Base-by-base conservation (phyloP, 2,113 vertebrate species). In the Thalassoma bifasciatum region DNA sequence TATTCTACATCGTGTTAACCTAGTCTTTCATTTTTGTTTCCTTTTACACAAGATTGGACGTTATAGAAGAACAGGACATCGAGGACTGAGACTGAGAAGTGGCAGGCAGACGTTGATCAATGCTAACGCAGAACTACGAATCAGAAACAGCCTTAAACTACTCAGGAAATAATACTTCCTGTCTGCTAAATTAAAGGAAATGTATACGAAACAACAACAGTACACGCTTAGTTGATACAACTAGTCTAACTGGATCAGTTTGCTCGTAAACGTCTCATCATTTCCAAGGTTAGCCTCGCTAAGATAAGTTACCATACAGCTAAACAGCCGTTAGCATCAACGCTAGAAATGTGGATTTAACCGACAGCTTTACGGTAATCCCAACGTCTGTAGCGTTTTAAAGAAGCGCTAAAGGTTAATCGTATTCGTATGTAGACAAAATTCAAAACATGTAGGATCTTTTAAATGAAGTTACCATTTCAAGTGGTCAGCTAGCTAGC, bases 401-500 rank as follows among this genome's bases (percentile, higher is more conserved):
- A 37, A 62, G 16, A 23, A 57, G 2, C 5, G 1, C 11, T 12
- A 0, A 52, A 16, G 1, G 3, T 40, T 13, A 16, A 69, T 3
- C 12, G 3, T 3, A 12, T 1, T 44, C 13, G 0, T 14, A 36
- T 30, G 7, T 1, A 4, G 8, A 0, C 2, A 11, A 5, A 0
- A 37, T 38, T 51, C 3, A 30, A 10, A 51, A 42, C 71, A 30
- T n/a, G 4, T 44, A 23, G 6, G 10, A 57, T 22, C 66, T 75
- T 40, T 75, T 47, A 5, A 51, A 61, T 14, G 34, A 67, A 84
- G 69, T 92, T 89, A 93, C 92, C 91, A 93, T 93, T 81, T 91
- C 85, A 84, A 84, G 83, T 66, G 83, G 62, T 91, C 72, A 85
- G 86, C 84, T 88, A 88, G 92, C 89, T 85, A 79, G 85, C 81